Evolutionary conservation across 2,797 vertebrate species (phyloP), one percentile per base, ranked within the genome.

Genomic region (Euphonia xanthogaster): DNA sequence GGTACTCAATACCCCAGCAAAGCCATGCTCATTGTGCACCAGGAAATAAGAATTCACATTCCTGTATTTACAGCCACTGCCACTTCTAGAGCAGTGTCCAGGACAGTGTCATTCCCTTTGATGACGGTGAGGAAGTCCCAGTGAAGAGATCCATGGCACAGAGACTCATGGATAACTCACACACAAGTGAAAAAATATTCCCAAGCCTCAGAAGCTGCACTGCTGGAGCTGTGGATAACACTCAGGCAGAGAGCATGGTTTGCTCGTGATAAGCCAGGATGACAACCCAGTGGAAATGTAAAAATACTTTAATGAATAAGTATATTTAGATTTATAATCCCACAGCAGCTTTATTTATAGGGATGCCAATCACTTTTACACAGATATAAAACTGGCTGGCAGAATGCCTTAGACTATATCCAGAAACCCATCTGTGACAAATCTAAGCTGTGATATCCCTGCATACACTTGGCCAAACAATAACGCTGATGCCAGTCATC

Each of bases 281-380:
- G 68, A 83, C 83, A 94, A 85, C n/a, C 28, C 78, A 37, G 72
- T 89, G 70, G 81, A 93, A 86, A 87, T 77, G 74, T 65, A 95
- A 92, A 96, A 97, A 95, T 94, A 93, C 87, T 74, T 88, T 94
- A 89, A 96, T 92, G 93, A 91, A 84, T 89, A 94, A 95, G 84
- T 90, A 95, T 96, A 95, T 96, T 96, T 96, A 96, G 92, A 92
- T 93, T 93, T 89, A 91, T 93, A 92, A 96, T 76, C 57, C 53
- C 78, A 40, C 83, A 94, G 94, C 92, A 96, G 92, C 68, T 92
- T 96, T 96, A 96, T 96, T 97, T 96, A 96, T 92, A 96, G 92
- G 19, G 42, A 90, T 92, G 95, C 91, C 95, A 96, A 96, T 97
- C 94, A 96, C 63, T 96, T 95, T 93, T 93, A 93, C 80, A 92